These are phyloP conservation scores for Mobula birostris DNA, from an alignment of 2,113 vertebrate species.

Conservation along the genomic window DNA sequence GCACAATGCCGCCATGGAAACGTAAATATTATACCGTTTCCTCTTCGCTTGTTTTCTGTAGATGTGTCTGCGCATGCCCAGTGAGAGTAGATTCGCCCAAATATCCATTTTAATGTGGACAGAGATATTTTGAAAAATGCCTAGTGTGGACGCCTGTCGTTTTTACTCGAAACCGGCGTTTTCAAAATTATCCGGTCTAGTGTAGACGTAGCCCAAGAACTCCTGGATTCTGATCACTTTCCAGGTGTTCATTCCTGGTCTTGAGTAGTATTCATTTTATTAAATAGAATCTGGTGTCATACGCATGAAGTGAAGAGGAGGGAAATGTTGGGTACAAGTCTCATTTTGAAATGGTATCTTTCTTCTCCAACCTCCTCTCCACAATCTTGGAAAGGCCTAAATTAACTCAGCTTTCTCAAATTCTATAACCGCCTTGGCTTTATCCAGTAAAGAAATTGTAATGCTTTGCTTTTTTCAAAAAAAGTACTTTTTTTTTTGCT, in stretches of 20 bases:
- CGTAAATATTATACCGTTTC: no score
- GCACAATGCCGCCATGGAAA: no score
- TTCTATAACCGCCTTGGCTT: background rate
- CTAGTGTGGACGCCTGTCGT: no score
- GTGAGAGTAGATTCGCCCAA: no score
- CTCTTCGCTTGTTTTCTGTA: no score
- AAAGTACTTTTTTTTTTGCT: background rate
- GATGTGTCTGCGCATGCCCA: no score
- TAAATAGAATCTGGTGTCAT: background rate
- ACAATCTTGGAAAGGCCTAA: background rate
- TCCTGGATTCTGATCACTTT: background rate
- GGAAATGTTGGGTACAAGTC: background rate
- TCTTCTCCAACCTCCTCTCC: background rate
- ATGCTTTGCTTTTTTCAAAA: background rate
- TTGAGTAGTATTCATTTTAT: background rate
- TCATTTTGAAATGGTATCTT: background rate
- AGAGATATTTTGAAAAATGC: no score
- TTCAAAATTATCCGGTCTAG: no score
- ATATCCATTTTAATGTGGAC: no score
- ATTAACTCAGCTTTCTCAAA: background rate
- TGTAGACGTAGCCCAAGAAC: background rate
- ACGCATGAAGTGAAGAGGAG: background rate
- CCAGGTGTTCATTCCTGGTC: background rate
- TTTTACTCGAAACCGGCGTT: no score
- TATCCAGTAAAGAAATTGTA: background rate